Evolutionary conservation across 2,113 vertebrate species (phyloP).

Genomic region (Chaetodon auriga): DNA sequence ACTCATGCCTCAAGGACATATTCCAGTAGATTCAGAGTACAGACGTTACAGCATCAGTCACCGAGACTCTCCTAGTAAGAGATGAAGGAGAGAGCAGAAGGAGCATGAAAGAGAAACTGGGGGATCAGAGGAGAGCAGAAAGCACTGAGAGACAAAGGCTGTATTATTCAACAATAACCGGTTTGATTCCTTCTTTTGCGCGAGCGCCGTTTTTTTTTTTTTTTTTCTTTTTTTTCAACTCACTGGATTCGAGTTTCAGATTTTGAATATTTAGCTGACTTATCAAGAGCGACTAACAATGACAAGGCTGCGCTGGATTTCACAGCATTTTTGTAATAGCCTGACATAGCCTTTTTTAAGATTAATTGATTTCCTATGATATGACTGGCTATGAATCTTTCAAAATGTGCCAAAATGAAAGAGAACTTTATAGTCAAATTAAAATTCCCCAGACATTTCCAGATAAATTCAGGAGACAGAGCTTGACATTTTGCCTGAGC

Average conservation of each 20-base stretch:
- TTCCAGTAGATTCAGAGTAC: slow-evolving; percentile 24
- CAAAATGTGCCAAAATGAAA: background rate
- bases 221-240: slow-evolving; percentile 21
- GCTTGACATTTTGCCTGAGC: slow-evolving; percentile 8
- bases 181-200: background rate
- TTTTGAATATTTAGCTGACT: slow-evolving; percentile 25
- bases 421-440: background rate
- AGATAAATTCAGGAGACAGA: background rate
- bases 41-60: slow-evolving; percentile 40
- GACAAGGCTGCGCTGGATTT: background rate
- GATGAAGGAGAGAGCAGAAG: slow-evolving; percentile 18
- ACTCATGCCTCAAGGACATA: slow-evolving; percentile 51
- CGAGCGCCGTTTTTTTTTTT: background rate
- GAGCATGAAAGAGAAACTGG: slow-evolving; percentile 11
- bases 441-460: background rate
- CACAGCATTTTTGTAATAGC: too few relatives aligned
- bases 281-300: background rate
- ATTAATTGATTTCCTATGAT: background rate
- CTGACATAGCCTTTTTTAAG: background rate
- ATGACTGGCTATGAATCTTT: background rate
- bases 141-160: slow-evolving; percentile 32
- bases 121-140: slow-evolving; percentile 22
- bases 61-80: slow-evolving; percentile 1
- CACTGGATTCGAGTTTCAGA: background rate
- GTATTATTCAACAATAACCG: slow-evolving; percentile 28